These are phyloP conservation scores for Potamarius usumacintae DNA, from an alignment of 2,113 vertebrate genomes.

Conservation along the genomic window DNA sequence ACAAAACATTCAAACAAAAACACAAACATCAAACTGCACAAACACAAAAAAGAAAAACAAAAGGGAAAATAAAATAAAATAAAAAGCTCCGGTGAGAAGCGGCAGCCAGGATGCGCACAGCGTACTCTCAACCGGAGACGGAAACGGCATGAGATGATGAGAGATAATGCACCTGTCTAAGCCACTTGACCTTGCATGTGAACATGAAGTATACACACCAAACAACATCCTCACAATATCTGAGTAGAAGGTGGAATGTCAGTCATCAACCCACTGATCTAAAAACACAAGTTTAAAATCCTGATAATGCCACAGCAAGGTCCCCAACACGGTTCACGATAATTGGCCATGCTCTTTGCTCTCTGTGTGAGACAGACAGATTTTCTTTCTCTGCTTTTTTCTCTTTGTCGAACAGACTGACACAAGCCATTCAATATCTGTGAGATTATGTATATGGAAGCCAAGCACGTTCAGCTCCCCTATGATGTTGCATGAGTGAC, in stretches of 20 bases:
- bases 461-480: not conserved
- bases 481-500: conserved; percentile 6
- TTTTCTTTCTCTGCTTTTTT: not conserved
- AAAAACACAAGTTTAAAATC: not conserved
- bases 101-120: no score
- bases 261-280: not conserved
- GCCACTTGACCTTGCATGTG: not conserved
- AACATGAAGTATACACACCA: no score
- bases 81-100: no score
- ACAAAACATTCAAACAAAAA: no score
- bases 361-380: not conserved
- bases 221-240: not conserved
- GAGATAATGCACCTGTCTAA: not conserved
- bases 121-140: no score
- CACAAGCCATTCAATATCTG: not conserved
- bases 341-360: not conserved
- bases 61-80: no score
- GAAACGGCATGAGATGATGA: no score
- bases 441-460: not conserved
- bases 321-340: not conserved
- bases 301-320: not conserved
- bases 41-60: no score
- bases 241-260: not conserved
- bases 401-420: not conserved
- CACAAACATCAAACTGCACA: no score